Evolutionary conservation across 2,888 invertebrate genomes (phyloP), one percentile per base, ranked within the genome.

Genomic region (Cheilosia impressa): DNA sequence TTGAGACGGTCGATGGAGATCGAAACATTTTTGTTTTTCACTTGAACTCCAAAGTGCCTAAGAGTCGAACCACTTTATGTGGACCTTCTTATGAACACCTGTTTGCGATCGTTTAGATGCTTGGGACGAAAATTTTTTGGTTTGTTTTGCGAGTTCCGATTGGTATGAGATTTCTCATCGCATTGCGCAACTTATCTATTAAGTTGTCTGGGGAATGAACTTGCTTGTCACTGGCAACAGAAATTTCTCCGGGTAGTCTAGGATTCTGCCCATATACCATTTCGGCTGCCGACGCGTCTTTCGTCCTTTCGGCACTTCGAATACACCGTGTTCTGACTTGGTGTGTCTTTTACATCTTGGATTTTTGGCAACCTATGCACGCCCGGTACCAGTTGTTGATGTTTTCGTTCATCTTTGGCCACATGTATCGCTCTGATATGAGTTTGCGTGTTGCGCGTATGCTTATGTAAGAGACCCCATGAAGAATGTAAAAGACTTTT

Each of bases 381-480:
- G 52, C 10, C 22, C n/a, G 50, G 2, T 77, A 68, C 65, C 77
- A 87, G 1, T 24, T 50, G 0, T 10, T 13, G 0, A 83, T 41
- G 41, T 87, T 80, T 10, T 62, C 58, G 4, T 72, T 79, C 80
- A 88, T 88, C 4, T 57, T 55, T 1, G 85, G 87, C 85, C 87
- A 88, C 3, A 87, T 68, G 17, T 57, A 87, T 9, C 63, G 68
- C 2, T 75, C n/a, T 0, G 43, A 41, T 0, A 87, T 58, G 31
- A 31, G 27, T 2, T 27, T 27, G 27, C 27, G 27, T 27, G 6
- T 27, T 27, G 27, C 27, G 27, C 27, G 27, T 27, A 27, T 27
- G 27, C 27, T 27, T 27, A 6, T 5, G 27, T 27, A 6, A 27
- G 27, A 27, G 27, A 27, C 27, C 1, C 27, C 27, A 27, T 27